Percentiles rank a stretch among this genome's conserved stretches.
These are phyloP conservation scores for Macrosteles quadrilineatus DNA, from an alignment of 1,140 invertebrate species.

Conservation along the genomic window DNA sequence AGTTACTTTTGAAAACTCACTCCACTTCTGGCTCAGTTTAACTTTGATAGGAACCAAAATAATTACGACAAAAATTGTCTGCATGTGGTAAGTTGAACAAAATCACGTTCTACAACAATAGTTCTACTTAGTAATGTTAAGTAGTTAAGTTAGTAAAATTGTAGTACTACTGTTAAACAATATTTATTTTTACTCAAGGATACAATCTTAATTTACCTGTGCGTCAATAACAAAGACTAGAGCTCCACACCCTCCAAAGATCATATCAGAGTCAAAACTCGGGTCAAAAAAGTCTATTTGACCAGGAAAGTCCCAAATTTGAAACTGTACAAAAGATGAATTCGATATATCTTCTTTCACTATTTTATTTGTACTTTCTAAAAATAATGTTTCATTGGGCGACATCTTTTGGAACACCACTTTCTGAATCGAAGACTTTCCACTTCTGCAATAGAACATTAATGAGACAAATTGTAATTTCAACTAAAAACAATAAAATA, in stretches of 20 bases:
- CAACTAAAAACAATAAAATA: background rate
- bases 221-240: slow-evolving; percentile 99
- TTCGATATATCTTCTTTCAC: slow-evolving; percentile 97
- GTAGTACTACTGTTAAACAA: too few relatives aligned
- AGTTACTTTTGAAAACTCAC: too few relatives aligned
- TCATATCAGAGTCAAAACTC: slow-evolving; percentile 92
- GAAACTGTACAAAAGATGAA: slow-evolving; percentile 98
- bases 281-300: slow-evolving; percentile 98
- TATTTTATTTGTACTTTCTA: slow-evolving; percentile 98
- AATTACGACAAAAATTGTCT: too few relatives aligned
- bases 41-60: too few relatives aligned
- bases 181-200: too few relatives aligned
- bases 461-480: background rate
- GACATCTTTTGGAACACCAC: slow-evolving; percentile 99
- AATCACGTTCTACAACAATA: too few relatives aligned
- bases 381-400: slow-evolving; percentile 98
- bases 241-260: slow-evolving; percentile 93
- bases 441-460: slow-evolving; percentile 71
- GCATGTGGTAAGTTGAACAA: too few relatives aligned
- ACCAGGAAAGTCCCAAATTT: slow-evolving; percentile 99
- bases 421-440: slow-evolving; percentile 99
- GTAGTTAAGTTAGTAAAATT: too few relatives aligned
- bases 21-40: too few relatives aligned
- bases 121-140: too few relatives aligned
- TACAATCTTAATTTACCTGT: slow-evolving; percentile 80